A percentile compares a stretch with the other conserved stretches of the same genome.
Conservation (phyloP, 2,113 vertebrate species). For the Phrynosoma blainvillii region DNA sequence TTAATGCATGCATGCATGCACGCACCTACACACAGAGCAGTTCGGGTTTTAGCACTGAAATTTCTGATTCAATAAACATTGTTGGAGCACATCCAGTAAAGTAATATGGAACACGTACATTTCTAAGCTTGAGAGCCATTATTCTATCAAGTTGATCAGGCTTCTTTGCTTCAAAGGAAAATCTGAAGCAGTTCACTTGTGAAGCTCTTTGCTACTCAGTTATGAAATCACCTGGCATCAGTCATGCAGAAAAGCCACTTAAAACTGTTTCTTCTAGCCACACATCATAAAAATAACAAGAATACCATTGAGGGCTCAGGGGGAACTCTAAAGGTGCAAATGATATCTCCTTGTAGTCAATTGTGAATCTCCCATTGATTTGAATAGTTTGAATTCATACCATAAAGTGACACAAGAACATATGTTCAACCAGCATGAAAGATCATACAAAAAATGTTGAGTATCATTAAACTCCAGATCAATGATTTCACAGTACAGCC, state of each 20-base stretch:
- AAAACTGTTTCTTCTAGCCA: conserved; percentile 26
- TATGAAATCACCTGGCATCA: background rate
- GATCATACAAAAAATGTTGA: conserved; percentile 52
- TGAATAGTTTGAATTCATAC: background rate
- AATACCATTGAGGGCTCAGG: background rate
- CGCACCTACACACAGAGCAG: background rate
- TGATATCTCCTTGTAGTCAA: background rate
- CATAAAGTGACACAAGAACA: conserved; percentile 35
- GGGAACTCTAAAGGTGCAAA: conserved; percentile 14
- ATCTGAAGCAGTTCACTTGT: conserved; percentile 26
- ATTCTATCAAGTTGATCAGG: conserved; percentile 35
- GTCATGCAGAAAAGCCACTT: conserved; percentile 30
- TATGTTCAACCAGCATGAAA: conserved; percentile 45
- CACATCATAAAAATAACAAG: background rate
- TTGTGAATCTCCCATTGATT: background rate
- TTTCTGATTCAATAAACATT: conserved; percentile 14
- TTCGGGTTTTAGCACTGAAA: background rate
- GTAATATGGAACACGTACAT: conserved; percentile 19
- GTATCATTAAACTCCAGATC: conserved; percentile 51
- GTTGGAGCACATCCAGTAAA: background rate
- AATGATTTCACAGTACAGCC: conserved; percentile 33
- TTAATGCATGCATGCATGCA: background rate
- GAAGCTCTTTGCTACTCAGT: conserved; percentile 30
- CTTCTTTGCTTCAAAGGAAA: conserved; percentile 53
- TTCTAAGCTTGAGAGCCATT: conserved; percentile 29